Percentiles rank a stretch among this genome's conserved stretches.
Evolutionary conservation across 1,140 invertebrate genomes (phyloP).

Genomic region (Nylanderia fulva): DNA sequence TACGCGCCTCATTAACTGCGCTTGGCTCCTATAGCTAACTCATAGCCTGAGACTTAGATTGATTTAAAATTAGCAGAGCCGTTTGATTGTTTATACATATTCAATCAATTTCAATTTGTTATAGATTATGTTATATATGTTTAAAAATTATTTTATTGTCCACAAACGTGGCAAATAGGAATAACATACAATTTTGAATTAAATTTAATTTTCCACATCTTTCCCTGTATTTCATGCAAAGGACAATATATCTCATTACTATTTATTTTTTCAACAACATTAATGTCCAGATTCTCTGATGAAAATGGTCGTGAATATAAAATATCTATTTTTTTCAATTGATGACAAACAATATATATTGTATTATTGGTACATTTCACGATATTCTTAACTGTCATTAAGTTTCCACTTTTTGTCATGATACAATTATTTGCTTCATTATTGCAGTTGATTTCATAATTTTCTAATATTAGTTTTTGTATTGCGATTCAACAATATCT

Average conservation of each 20-base stretch:
- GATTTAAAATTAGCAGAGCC: no score
- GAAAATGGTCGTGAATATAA: no score
- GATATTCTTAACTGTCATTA: constrained; percentile 15
- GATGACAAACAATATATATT: constrained; percentile 22
- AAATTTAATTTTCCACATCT: constrained; percentile 39
- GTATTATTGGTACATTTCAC: constrained; percentile 30
- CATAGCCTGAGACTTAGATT: no score
- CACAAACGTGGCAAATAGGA: constrained; percentile 16
- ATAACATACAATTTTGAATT: constrained; percentile 37
- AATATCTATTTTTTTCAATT: no score
- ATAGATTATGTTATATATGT: constrained; percentile 13
- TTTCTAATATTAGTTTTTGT: constrained; percentile 27
- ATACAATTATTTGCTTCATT: constrained; percentile 40
- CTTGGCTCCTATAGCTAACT: no score
- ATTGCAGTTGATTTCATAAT: constrained; percentile 32
- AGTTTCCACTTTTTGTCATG: constrained; percentile 18
- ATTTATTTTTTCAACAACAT: constrained; percentile 3
- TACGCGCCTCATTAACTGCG: no score
- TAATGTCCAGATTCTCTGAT: constrained; percentile 16
- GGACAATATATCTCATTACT: background rate
- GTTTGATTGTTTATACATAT: no score
- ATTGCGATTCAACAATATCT: constrained; percentile 39
- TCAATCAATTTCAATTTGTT: no score
- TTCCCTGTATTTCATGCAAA: constrained; percentile 12
- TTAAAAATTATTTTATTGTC: constrained; percentile 24